Evolutionary conservation across 2,113 vertebrate species (phyloP).

Genomic region (Brienomyrus brachyistius): DNA sequence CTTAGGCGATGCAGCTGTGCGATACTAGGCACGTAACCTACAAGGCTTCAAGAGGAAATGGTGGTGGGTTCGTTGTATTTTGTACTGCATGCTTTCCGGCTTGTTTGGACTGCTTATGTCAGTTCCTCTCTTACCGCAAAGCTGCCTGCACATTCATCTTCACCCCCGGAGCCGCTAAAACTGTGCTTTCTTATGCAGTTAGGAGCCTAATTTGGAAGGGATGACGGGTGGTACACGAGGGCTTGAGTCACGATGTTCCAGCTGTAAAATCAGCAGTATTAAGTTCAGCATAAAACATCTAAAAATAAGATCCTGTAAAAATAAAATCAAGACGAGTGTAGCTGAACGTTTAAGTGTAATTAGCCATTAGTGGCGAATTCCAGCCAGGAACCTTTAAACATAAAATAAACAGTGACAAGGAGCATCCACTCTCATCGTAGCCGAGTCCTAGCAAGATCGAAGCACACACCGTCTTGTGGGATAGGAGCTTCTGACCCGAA

Average conservation of each 20-base stretch:
- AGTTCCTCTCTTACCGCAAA: not conserved
- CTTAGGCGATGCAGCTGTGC: not conserved
- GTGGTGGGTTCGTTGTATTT: constrained; percentile 5
- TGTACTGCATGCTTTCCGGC: not conserved
- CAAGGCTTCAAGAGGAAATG: constrained; percentile 14
- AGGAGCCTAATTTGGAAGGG: not conserved
- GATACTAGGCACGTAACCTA: not conserved
- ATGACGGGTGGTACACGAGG: not conserved
- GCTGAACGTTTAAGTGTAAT: not conserved
- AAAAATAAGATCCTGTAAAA: not conserved
- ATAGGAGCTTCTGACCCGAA: constrained; percentile 42
- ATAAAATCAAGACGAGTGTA: not conserved
- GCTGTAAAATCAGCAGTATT: not conserved
- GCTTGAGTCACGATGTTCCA: not conserved
- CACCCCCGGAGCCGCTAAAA: not conserved
- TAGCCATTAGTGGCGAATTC: not conserved
- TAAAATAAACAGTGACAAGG: not conserved
- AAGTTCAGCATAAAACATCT: not conserved
- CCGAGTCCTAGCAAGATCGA: not conserved
- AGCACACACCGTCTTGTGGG: not conserved
- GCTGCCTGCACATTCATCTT: not conserved
- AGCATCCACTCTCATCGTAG: not conserved
- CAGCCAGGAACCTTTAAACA: not conserved
- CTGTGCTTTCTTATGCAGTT: not conserved
- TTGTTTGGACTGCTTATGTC: constrained; percentile 1